phyloP scores from a whole-genome alignment of 1,140 invertebrate species.

The Manduca sexta region DNA sequence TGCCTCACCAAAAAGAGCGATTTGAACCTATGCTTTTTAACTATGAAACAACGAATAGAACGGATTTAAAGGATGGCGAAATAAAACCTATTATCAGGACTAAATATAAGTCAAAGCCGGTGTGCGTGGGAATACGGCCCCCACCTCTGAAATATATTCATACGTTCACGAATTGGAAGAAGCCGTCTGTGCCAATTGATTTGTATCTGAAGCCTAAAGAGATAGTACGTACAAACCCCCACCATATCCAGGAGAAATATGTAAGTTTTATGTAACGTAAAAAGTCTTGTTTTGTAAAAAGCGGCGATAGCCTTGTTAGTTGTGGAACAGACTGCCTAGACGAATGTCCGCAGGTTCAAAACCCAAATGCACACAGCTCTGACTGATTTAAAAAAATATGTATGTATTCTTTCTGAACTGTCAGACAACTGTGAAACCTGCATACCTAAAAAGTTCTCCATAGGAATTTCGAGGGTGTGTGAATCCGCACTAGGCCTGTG shows the following conservation, averaged over 20 bases:
- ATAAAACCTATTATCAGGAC: conserved; percentile 19
- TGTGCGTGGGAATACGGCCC: conserved; percentile 7
- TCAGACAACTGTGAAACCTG: no score
- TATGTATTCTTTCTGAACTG: no score
- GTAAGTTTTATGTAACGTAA: conserved; percentile 21
- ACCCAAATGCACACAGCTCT: no score
- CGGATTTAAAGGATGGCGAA: conserved; percentile 23
- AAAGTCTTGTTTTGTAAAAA: no score
- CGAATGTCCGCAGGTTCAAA: no score
- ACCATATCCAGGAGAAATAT: conserved; percentile 20
- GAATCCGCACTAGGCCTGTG: no score
- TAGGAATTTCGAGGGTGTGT: no score
- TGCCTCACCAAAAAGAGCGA: no score
- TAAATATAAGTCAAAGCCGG: conserved; percentile 21
- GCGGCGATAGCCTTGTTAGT: no score
- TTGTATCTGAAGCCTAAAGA: conserved; percentile 30
- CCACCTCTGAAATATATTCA: conserved; percentile 29
- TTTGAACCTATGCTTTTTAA: conserved; percentile 30
- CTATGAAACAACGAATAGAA: conserved; percentile 29
- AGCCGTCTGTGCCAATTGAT: conserved; percentile 19
- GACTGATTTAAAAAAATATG: no score
- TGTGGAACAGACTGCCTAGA: no score
- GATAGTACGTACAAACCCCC: conserved; percentile 29
- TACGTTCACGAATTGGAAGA: conserved; percentile 27
- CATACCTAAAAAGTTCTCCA: no score